Percentiles rank a stretch among this genome's conserved stretches.
These are phyloP conservation scores for Microtus montanus DNA, from an alignment of 2,113 vertebrate species.

Conservation along the genomic window DNA sequence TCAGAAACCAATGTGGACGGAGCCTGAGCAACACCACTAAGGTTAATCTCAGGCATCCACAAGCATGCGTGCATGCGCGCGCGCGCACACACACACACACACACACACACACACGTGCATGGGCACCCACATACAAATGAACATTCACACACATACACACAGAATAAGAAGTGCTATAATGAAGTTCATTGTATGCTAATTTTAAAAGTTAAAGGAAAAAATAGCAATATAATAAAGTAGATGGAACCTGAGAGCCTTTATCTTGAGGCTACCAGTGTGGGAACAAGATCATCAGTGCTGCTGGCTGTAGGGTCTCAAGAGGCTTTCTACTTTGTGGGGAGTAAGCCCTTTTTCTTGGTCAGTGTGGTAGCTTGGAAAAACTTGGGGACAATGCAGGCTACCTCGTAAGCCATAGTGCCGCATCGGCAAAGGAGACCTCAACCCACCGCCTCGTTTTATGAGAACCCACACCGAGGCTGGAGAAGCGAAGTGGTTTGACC, in stretches of 20 bases:
- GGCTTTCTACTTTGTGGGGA: not conserved
- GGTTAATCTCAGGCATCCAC: not conserved
- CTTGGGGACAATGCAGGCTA: not conserved
- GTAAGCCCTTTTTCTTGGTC: not conserved
- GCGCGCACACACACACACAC: not conserved
- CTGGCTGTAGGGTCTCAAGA: not conserved
- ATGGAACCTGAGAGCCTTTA: not conserved
- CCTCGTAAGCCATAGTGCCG: not conserved
- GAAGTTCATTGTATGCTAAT: not conserved
- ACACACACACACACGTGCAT: not conserved
- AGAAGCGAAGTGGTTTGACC: slow-evolving; percentile 3
- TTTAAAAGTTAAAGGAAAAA: not conserved
- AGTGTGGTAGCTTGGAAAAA: not conserved
- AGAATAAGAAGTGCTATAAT: not conserved
- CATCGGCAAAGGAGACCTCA: not conserved
- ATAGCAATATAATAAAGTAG: not conserved
- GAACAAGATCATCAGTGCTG: not conserved
- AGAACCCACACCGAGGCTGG: not conserved
- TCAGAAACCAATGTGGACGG: not conserved
- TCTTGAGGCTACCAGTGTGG: not conserved
- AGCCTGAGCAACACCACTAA: not conserved
- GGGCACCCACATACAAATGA: not conserved
- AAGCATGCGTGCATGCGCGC: no score
- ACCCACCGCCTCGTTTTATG: not conserved
- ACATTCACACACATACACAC: not conserved